Conservation (phyloP, 2,797 vertebrate species). For the Lepilemur septentrionalis region DNA sequence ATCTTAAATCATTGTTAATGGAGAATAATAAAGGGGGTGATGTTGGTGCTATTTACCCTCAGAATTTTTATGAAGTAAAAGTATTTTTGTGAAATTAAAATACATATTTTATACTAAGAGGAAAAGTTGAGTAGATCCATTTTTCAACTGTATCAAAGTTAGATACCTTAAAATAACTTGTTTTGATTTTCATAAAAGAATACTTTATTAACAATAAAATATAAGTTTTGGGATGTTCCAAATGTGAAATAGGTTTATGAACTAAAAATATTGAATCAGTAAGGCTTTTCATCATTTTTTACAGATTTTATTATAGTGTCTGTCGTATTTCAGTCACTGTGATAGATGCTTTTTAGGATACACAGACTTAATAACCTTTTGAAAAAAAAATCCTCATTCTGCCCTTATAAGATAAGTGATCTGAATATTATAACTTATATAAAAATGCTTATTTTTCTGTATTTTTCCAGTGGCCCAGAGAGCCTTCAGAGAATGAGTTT, state of each 20-base stretch:
- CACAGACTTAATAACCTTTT: not conserved
- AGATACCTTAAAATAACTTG: not conserved
- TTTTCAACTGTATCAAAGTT: not conserved
- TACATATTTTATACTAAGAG: not conserved
- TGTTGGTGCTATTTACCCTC: not conserved
- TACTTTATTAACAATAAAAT: not conserved
- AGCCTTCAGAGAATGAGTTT: conserved; percentile 11
- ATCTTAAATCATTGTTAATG: not conserved
- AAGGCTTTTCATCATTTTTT: not conserved
- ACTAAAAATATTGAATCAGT: not conserved
- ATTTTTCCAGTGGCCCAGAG: conserved; percentile 15
- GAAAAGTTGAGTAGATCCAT: not conserved
- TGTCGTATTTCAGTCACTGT: not conserved
- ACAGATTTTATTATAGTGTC: not conserved
- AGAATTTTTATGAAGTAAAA: not conserved
- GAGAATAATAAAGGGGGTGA: not conserved
- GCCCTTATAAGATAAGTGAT: not conserved
- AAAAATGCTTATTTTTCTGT: not conserved
- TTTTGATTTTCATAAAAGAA: conserved; percentile 18
- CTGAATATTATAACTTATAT: not conserved
- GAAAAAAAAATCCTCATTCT: not conserved
- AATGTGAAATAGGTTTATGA: not conserved
- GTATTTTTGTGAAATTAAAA: not conserved
- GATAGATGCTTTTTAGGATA: not conserved
- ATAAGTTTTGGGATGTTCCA: not conserved